Evolutionary conservation across 2,797 vertebrate genomes (phyloP), one percentile per base, ranked within the genome.

Genomic region (Tympanoctomys barrerae): DNA sequence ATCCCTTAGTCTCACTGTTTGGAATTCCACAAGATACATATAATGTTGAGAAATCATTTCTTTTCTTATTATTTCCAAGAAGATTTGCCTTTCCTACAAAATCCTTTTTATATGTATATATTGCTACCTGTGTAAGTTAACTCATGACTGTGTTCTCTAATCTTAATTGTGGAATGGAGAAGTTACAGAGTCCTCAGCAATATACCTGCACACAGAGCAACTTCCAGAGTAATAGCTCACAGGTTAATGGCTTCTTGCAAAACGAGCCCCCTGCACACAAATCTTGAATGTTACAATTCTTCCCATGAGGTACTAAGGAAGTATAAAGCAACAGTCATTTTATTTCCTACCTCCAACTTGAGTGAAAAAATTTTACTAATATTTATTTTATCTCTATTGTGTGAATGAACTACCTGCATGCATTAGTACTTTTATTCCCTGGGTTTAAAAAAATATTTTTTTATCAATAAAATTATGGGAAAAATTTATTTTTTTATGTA

Each of bases 51-150:
- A 95, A 66, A 84, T 68, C 73, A 22, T 49, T 79, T 4, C n/a
- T 36, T 79, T 64, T 59, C 22, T 10, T 89, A 84, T 77, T 52
- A 61, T 88, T 95, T 92, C 16, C 33, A 87, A 70, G 66, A 4
- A 93, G 11, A 5, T 80, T 54, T 87, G 3, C 19, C 26, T 87
- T 91, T 36, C 62, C 68, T 68, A 3, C 33, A 77, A 71, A 94
- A 84, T 31, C 2, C 8, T 13, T 79, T 42, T 9, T 73, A 5
- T 77, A 6, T 80, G 18, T 70, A 19, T 31, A 52, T 86, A 86
- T 95, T 85, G 22, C 14, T 93, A 0, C 59, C 19, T 46, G 22
- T 94, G 46, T 78, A 78, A 75, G 59, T 92, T 94, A 91, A 42
- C 46, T 87, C 88, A 96, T 19, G 11, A 42, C 12, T 77, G 3